Percentiles rank a stretch among this genome's conserved stretches.
These are phyloP conservation scores for Malurus melanocephalus DNA, from an alignment of 2,113 vertebrate genomes.

Conservation along the genomic window DNA sequence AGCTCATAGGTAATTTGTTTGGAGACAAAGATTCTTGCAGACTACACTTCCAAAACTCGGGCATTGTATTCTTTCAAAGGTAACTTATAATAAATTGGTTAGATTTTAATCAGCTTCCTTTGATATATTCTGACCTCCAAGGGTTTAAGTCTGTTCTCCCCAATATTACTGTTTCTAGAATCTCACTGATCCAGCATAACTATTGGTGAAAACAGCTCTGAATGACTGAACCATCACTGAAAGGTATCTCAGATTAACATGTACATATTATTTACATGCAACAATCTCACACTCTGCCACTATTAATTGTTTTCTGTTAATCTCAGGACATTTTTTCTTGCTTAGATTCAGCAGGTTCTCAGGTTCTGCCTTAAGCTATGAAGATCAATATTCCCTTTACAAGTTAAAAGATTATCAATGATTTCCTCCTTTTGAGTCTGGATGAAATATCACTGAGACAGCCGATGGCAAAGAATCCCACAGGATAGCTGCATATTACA, in stretches of 20 bases:
- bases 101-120: not conserved
- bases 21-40: not conserved
- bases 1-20: not conserved
- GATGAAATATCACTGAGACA: not conserved
- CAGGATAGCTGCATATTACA: not conserved
- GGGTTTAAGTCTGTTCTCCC: not conserved
- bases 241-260: not conserved
- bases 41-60: not conserved
- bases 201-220: not conserved
- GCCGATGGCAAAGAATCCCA: not conserved
- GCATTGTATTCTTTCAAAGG: not conserved
- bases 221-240: not conserved
- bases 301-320: too few relatives aligned
- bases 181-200: not conserved
- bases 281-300: not conserved
- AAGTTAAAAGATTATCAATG: not conserved
- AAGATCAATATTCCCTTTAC: not conserved
- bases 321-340: not conserved
- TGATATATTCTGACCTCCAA: not conserved
- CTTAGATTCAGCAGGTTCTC: not conserved
- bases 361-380: not conserved
- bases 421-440: not conserved
- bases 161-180: not conserved
- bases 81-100: not conserved
- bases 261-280: not conserved